Evolutionary conservation across 2,888 invertebrate genomes (phyloP).

Genomic region (Hirtodrosophila duncani): DNA sequence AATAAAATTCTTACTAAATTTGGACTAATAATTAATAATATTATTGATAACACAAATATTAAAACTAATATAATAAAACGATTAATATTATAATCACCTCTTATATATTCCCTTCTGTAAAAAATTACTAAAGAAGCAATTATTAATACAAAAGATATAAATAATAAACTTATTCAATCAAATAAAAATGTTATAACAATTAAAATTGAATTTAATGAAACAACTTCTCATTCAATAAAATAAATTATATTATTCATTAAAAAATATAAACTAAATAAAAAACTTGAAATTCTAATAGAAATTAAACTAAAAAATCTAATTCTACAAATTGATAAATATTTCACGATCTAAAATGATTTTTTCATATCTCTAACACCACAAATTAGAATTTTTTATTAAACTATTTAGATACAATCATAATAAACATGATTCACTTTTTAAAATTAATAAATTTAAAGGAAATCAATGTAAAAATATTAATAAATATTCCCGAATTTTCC

Average conservation of each 20-base stretch:
- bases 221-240: conserved; percentile 81
- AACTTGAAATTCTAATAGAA: conserved; percentile 77
- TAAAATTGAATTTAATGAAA: conserved; percentile 73
- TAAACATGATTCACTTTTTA: conserved; percentile 80
- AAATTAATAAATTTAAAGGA: conserved; percentile 82
- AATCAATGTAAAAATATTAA: conserved; percentile 81
- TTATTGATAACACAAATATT: conserved; percentile 84
- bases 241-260: conserved; percentile 78
- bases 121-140: conserved; percentile 84
- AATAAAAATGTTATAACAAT: conserved; percentile 81
- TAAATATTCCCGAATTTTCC: conserved; percentile 81
- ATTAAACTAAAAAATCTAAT: conserved; percentile 80
- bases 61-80: conserved; percentile 84
- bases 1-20: conserved; percentile 85
- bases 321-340: conserved; percentile 80
- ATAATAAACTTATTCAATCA: conserved; percentile 83
- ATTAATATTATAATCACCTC: conserved; percentile 80
- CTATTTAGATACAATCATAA: conserved; percentile 82
- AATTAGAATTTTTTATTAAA: conserved; percentile 84
- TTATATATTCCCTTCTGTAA: conserved; percentile 84
- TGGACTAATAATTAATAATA: conserved; percentile 84
- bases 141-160: conserved; percentile 83
- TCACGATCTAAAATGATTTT: conserved; percentile 80
- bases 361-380: conserved; percentile 82
- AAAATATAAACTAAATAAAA: conserved; percentile 78